Conservation (phyloP, 2,113 vertebrate genomes). For the Myotis davidii region DNA sequence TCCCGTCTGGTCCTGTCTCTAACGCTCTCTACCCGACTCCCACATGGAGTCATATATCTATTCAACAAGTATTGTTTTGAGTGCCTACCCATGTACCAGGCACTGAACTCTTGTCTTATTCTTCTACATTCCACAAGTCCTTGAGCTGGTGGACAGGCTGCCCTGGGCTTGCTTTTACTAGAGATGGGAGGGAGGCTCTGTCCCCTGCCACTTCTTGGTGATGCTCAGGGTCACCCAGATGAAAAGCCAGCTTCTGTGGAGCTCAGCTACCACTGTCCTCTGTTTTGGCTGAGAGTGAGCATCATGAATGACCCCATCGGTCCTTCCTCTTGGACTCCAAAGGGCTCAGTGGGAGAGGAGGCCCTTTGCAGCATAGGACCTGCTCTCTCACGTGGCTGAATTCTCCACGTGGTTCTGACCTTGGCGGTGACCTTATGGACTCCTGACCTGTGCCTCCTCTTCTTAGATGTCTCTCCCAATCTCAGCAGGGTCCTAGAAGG, state of each 20-base stretch:
- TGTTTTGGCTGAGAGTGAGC: background rate
- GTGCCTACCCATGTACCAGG: background rate
- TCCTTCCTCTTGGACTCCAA: background rate
- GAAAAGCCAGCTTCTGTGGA: background rate
- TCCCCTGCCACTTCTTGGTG: background rate
- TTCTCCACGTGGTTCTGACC: background rate
- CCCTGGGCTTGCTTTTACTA: background rate
- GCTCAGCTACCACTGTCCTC: background rate
- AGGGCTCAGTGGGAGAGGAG: background rate
- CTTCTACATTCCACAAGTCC: background rate
- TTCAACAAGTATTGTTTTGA: background rate
- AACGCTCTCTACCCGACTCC: fast-evolving
- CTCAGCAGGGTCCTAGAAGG: background rate
- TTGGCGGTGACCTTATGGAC: background rate
- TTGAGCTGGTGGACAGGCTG: background rate
- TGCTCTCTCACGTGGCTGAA: background rate
- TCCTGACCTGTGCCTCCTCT: background rate
- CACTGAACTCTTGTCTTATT: background rate
- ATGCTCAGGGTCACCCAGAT: background rate
- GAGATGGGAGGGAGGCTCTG: background rate
- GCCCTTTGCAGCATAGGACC: background rate
- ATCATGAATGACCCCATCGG: background rate
- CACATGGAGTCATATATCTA: background rate
- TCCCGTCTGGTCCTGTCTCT: background rate
- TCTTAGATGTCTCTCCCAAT: background rate